These are phyloP conservation scores for human (Homo sapiens) DNA, from an alignment of 2,113 vertebrate genomes.

Conservation along the genomic window GRCh38 chr2:205530501-205531000, in stretches of 20 bases:
- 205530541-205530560: slow-evolving; percentile 72
- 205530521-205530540: slow-evolving; percentile 63
- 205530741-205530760: slow-evolving; percentile 78
- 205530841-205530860: slow-evolving; percentile 74
- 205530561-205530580: slow-evolving; percentile 71
- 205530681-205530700: slow-evolving; percentile 72
- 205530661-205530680: slow-evolving; percentile 35
- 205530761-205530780: slow-evolving; percentile 62
- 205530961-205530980: not conserved
- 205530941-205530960: not conserved
- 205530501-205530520: slow-evolving; percentile 62
- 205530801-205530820: slow-evolving; percentile 73
- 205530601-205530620: slow-evolving; percentile 63
- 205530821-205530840: slow-evolving; percentile 71
- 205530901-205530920: slow-evolving; percentile 57
- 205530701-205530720: slow-evolving; percentile 68
- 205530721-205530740: slow-evolving; percentile 68
- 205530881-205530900: slow-evolving; percentile 67
- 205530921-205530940: not conserved
- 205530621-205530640: not conserved
- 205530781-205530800: slow-evolving; percentile 69
- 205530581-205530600: slow-evolving; percentile 73
- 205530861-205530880: slow-evolving; percentile 77
- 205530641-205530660: not conserved
- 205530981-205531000: not conserved